These are phyloP conservation scores for Spicauda simplicius DNA, from an alignment of 2,888 invertebrate species.

Conservation along the genomic window DNA sequence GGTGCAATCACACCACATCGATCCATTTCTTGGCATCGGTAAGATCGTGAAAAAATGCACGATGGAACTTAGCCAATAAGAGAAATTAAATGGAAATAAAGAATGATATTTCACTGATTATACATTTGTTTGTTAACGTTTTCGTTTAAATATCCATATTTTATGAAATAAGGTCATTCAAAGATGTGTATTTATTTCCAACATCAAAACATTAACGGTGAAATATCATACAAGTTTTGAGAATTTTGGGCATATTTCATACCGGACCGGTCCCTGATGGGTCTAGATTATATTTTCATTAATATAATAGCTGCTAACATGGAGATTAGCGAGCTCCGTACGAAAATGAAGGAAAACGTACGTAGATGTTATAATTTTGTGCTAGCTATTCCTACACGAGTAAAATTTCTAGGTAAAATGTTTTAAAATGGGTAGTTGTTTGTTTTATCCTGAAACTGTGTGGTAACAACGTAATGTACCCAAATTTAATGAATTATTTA, in stretches of 20 bases:
- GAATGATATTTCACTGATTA: slow-evolving; percentile 11
- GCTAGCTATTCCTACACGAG: neutral
- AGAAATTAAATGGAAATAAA: slow-evolving; percentile 12
- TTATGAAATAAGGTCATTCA: neutral
- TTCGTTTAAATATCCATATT: neutral
- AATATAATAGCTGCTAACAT: slow-evolving; percentile 18
- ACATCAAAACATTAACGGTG: neutral
- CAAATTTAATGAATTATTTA: neutral
- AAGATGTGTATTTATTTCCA: neutral
- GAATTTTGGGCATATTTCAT: neutral
- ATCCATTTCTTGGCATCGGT: slow-evolving; percentile 37
- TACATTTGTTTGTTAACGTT: neutral
- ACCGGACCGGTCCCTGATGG: slow-evolving; percentile 9
- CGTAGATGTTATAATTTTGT: neutral
- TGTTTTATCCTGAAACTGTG: neutral
- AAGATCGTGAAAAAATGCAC: slow-evolving; percentile 29
- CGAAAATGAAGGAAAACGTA: slow-evolving; percentile 1
- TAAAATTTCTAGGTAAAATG: neutral
- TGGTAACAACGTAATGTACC: neutral
- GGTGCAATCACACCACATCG: slow-evolving; percentile 30
- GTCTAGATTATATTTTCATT: slow-evolving; percentile 23
- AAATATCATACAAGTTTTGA: slow-evolving; percentile 1
- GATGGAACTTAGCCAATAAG: slow-evolving; percentile 36
- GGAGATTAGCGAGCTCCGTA: neutral
- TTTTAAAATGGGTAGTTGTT: neutral